phyloP scores from a whole-genome alignment of 2,888 invertebrate genomes.

The Blastobasis lacticolella region DNA sequence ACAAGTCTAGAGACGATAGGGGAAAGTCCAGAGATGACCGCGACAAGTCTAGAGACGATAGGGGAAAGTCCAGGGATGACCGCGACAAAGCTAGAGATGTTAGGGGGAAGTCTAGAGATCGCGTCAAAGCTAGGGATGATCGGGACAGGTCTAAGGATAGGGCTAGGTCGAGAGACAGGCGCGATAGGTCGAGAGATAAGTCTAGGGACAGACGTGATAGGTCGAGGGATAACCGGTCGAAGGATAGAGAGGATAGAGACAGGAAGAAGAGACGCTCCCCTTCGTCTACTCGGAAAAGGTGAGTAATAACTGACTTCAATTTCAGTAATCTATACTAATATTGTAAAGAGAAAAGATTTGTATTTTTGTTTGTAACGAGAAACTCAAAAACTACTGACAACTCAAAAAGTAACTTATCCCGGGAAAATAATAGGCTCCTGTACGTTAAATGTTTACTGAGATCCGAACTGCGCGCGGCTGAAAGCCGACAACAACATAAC shows the following conservation, averaged over 20 bases:
- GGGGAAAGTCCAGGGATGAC: background rate
- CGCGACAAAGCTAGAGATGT: slow-evolving; percentile 10
- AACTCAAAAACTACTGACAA: no score
- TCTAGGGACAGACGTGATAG: slow-evolving; percentile 13
- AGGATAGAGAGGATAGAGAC: slow-evolving; percentile 14
- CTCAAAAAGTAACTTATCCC: no score
- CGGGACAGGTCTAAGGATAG: slow-evolving; percentile 19
- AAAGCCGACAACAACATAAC: no score
- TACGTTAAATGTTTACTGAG: no score
- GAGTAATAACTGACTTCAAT: background rate
- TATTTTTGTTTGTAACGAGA: no score
- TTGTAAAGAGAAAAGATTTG: no score
- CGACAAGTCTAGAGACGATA: background rate
- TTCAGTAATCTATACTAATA: no score
- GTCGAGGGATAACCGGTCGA: slow-evolving; percentile 8
- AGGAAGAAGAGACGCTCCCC: slow-evolving; percentile 34
- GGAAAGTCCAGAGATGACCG: slow-evolving; percentile 17
- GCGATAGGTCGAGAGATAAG: slow-evolving; percentile 13
- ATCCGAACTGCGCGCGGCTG: no score
- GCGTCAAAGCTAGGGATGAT: slow-evolving; percentile 13
- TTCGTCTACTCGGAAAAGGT: slow-evolving; percentile 33
- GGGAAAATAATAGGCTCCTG: no score
- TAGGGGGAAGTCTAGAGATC: slow-evolving; percentile 12
- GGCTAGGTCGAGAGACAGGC: slow-evolving; percentile 11
- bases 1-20: slow-evolving; percentile 13